Evolutionary conservation across 2,888 invertebrate species (phyloP).

Genomic region (Melieria crassipennis): DNA sequence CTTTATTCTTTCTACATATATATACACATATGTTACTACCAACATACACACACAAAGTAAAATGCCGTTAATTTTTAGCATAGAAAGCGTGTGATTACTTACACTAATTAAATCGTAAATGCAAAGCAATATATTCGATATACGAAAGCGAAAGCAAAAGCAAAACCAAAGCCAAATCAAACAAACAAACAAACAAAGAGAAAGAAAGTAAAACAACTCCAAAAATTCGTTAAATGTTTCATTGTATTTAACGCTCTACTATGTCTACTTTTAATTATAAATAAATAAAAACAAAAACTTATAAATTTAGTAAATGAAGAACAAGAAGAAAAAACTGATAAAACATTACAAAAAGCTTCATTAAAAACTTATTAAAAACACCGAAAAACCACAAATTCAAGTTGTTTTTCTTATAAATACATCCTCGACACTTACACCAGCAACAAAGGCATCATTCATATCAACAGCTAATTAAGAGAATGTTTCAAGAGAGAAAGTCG

Average conservation of each 20-base stretch:
- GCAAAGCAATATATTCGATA: background rate
- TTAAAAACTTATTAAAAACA: slow-evolving; percentile 47
- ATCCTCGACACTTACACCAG: too few species aligned
- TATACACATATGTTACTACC: slow-evolving; percentile 20
- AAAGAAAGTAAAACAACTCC: slow-evolving; percentile 9
- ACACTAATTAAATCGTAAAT: background rate
- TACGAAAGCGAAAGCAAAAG: background rate
- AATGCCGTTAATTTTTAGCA: too few species aligned
- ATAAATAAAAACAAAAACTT: background rate
- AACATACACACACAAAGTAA: slow-evolving; percentile 9
- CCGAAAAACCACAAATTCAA: slow-evolving; percentile 41
- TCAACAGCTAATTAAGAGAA: too few species aligned
- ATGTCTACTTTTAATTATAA: slow-evolving; percentile 31
- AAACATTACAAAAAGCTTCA: slow-evolving; percentile 33
- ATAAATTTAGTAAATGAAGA: slow-evolving; percentile 10
- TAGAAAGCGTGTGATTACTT: background rate
- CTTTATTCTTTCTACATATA: slow-evolving; percentile 12
- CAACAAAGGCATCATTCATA: too few species aligned
- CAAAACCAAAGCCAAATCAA: background rate
- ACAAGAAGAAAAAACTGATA: slow-evolving; percentile 8
- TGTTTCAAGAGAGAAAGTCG: too few species aligned
- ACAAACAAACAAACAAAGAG: background rate
- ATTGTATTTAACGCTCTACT: slow-evolving; percentile 45
- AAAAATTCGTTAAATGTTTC: slow-evolving; percentile 60
- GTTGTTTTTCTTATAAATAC: slow-evolving; percentile 26